Base-by-base conservation (phyloP, 2,797 vertebrate genomes). In the Hoplostethus mediterraneus region DNA sequence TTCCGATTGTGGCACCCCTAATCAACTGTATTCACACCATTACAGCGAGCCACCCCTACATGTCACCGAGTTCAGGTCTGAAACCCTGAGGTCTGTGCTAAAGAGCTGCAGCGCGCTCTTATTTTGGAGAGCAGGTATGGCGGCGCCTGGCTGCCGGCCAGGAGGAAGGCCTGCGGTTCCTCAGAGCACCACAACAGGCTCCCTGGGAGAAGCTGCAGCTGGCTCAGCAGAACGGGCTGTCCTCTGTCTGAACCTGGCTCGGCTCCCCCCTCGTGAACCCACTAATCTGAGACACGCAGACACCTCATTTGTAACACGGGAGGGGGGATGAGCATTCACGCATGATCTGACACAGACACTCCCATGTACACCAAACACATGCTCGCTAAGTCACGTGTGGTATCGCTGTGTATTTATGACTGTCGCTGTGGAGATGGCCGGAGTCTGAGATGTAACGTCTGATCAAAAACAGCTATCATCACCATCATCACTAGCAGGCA, bases 221-320 rank as follows among this genome's bases (percentile, higher is more conserved):
- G 63, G 63, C 42, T 17, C 53, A 73, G 54, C 45, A 45, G 44
- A 16, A 42, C 14, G 0, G 0, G 16, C 70, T 84, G 75, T 73
- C 81, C 82, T 82, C 75, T 56, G n/a, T 52, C 60, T 89, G 87
- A 85, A 85, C 84, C 86, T 68, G 71, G 57, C 74, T 33, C 64
- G 16, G 55, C 31, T 48, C 10, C 47, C 40, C 40, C 48, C 42
- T 57, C 49, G 3, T 8, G 21, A 16, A 48, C 47, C n/a, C 48
- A n/a, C 48, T 51, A 21, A 51, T 51, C 9, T 51, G 16, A 21
- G 17, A 56, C 52, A 14, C 40, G 31, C 13, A 42, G 38, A 57
- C 61, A 52, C 75, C 48, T 67, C 53, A 25, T 48, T 13, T 53
- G 25, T 75, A 63, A 60, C 55, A 62, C 0, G 0, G 52, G 56